Conservation (phyloP, 2,888 invertebrate species). For the Anaspis maculata region DNA sequence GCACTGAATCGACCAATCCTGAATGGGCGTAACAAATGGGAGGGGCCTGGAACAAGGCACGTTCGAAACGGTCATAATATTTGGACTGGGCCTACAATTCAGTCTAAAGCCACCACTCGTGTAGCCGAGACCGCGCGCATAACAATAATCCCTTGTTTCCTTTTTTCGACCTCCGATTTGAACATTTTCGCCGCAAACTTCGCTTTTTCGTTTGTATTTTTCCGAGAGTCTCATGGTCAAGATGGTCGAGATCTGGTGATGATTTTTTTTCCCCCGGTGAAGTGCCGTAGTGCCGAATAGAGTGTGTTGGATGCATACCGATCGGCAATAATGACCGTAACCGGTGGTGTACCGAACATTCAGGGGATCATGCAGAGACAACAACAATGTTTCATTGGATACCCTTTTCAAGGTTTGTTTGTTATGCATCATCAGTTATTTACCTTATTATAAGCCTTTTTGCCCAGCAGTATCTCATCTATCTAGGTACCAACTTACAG, state of each 20-base stretch:
- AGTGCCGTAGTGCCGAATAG: not conserved
- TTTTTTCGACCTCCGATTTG: too few relatives aligned
- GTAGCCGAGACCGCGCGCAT: constrained; percentile 12
- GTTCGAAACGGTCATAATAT: constrained; percentile 23
- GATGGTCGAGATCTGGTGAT: too few relatives aligned
- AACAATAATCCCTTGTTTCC: too few relatives aligned
- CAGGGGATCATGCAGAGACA: constrained; percentile 43
- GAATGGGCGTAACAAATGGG: constrained; percentile 24
- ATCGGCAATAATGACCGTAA: constrained; percentile 37
- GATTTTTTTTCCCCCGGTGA: not conserved
- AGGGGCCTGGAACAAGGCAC: constrained; percentile 20
- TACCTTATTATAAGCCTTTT: too few relatives aligned
- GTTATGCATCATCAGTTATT: too few relatives aligned
- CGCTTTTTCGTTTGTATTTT: too few relatives aligned
- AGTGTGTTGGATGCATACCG: constrained; percentile 1
- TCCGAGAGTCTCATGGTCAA: too few relatives aligned
- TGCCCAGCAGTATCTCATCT: too few relatives aligned
- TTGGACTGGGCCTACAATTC: constrained; percentile 24
- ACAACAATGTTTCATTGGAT: constrained; percentile 44
- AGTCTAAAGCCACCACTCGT: constrained; percentile 19
- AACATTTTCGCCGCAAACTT: too few relatives aligned
- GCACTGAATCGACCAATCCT: too few relatives aligned
- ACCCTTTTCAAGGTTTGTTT: constrained; percentile 43
- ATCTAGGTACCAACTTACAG: too few relatives aligned
- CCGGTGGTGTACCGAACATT: too few relatives aligned